These are phyloP conservation scores for Octopus bimaculoides DNA, from an alignment of 1,140 invertebrate species.

Conservation along the genomic window DNA sequence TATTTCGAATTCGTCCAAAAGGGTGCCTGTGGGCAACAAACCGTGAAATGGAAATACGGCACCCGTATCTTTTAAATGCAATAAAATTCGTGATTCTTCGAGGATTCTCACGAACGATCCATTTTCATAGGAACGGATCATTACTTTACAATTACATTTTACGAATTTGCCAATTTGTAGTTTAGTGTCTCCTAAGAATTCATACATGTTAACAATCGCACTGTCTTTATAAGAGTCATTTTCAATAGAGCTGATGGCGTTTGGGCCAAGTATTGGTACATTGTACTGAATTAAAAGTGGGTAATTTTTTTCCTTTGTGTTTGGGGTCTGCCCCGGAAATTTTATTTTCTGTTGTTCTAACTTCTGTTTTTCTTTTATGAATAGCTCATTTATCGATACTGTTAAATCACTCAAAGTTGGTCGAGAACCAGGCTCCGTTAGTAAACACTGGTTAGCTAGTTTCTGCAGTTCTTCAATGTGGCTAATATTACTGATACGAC, in stretches of 20 bases:
- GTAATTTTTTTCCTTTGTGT: not conserved
- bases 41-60: conserved; percentile 1
- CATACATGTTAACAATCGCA: not conserved
- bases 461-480: not conserved
- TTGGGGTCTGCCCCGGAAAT: not conserved
- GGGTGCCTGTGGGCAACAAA: not conserved
- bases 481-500: not conserved
- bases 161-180: not conserved
- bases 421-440: not conserved
- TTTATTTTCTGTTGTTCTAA: not conserved
- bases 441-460: not conserved
- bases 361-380: not conserved
- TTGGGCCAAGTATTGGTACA: not conserved
- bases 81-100: not conserved
- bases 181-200: not conserved
- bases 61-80: conserved; percentile 8
- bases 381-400: not conserved
- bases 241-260: not conserved
- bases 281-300: not conserved
- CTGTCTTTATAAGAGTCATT: not conserved
- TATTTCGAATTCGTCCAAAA: not conserved
- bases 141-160: not conserved
- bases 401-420: not conserved
- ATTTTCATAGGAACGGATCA: conserved; percentile 1
- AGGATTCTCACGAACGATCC: not conserved